Evolutionary conservation across 2,113 vertebrate species (phyloP), one percentile per base, ranked within the genome.

Genomic region (Oreochromis aureus): DNA sequence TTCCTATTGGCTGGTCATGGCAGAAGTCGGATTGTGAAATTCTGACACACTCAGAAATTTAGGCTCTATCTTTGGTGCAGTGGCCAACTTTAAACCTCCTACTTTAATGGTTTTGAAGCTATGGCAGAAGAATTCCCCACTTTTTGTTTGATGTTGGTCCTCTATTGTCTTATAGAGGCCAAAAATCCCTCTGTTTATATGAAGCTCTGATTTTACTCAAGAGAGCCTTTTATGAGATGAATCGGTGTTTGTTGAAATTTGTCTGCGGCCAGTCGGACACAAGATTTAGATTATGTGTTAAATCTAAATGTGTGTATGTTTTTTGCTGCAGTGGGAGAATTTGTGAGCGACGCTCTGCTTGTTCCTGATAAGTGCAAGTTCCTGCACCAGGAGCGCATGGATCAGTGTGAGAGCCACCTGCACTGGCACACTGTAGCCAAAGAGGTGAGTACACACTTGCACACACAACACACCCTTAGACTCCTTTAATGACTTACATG

Each of bases 381-480:
- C 92, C 96, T 99, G 89, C 99, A 99, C 95, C 98, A 99, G 95
- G 99, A 99, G 94, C 97, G 97, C 58, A 99, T 99, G 98, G 97
- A 99, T 94, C 97, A 98, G 71, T 99, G 99, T 90, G 99, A 99
- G 96, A 99, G 98, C 87, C 99, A 99, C 90, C 97, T 99, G 91
- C 98, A 99, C 95, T 99, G 99, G 99, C 99, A 99, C 93, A 98
- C 99, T 0, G 98, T 99, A 12, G 98, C 99, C 92, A 99, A 99
- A 94, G 98, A 99, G 98, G 98, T 99, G 82, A 92, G 94, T 0
- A 1, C 8, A 34, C 9, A 19, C 46, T 22, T 11, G 19, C 11
- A 19, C 15, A 10, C 41, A 6, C 78, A 27, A 36, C 59, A 66
- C 61, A 66, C 18, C 61, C 0, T 0, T 16, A 30, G 22, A 58